Evolutionary conservation across 2,797 vertebrate genomes (phyloP), one percentile per base, ranked within the genome.

Genomic region (Yasuhikotakia modesta): DNA sequence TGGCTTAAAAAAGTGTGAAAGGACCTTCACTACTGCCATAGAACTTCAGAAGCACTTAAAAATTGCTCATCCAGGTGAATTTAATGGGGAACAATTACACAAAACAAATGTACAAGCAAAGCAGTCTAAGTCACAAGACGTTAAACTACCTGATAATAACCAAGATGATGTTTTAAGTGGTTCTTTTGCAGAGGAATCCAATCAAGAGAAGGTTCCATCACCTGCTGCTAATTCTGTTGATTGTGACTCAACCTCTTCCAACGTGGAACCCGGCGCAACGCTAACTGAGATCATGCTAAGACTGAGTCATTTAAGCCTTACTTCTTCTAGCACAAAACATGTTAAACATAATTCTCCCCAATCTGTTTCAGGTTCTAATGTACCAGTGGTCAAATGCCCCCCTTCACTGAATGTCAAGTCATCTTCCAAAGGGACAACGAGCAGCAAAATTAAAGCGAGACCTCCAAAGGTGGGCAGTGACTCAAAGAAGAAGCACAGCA

Each of bases 1-100:
- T 87, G 95, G 94, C 58, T 95, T 97, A 83, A 95, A 96, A 87
- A 95, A 93, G 84, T 98, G 95, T 85, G 95, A 95, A 64, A 95
- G 94, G 85, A 94, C 90, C 0, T 96, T 96, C 86, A 95, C 93
- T 87, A 93, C 92, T 76, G 93, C 94, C 81, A 94, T 89, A 88
- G 95, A 96, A 55, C 92, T 96, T 75, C 95, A 97, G 81, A 94
- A 94, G 74, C 96, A 96, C 87, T 91, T 97, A 50, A 95, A 95
- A 87, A 95, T 93, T 83, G 92, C 91, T 70, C 95, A 97, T 83
- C 94, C 94, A 0, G 95, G 95, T 68, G 92, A 95, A 83, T 93
- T 94, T 16, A 96, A 95, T 86, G 95, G 94, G 89, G 95, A 92
- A 82, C 91, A 86, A 82, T 91, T 90, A 71, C 85, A 89, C 73